Percentiles rank a stretch among this genome's conserved stretches.
These are phyloP conservation scores for Toxonevra muliebris DNA, from an alignment of 2,888 invertebrate genomes.

Conservation along the genomic window DNA sequence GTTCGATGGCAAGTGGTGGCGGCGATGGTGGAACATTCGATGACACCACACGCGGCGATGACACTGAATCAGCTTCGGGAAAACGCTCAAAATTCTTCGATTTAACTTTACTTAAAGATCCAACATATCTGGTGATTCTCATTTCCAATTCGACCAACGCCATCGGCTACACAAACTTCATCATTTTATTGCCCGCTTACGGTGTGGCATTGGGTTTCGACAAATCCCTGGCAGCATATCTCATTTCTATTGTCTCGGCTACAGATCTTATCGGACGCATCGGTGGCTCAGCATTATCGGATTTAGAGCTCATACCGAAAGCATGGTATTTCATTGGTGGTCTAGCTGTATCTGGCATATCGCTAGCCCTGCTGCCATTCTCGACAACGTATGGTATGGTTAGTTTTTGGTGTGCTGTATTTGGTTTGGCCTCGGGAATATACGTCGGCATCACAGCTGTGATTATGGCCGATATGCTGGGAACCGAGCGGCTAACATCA, in stretches of 20 bases:
- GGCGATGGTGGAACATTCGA: conserved; percentile 49
- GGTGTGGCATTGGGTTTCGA: conserved; percentile 77
- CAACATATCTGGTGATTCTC: conserved; percentile 81
- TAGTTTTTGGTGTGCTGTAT: conserved; percentile 76
- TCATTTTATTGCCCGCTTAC: conserved; percentile 82
- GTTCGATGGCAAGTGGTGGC: conserved; percentile 70
- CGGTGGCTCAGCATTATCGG: conserved; percentile 86
- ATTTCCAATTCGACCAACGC: conserved; percentile 88
- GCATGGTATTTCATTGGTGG: conserved; percentile 86
- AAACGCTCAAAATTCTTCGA: conserved; percentile 74
- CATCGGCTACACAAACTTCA: conserved; percentile 87
- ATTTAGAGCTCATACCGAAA: conserved; percentile 79
- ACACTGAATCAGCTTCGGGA: conserved; percentile 46
- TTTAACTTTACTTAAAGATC: conserved; percentile 76
- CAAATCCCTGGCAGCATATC: conserved; percentile 75
- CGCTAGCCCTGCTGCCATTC: conserved; percentile 76
- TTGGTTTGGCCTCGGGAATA: conserved; percentile 84
- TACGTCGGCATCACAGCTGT: conserved; percentile 88
- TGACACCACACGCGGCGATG: conserved; percentile 49
- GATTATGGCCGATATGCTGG: conserved; percentile 88
- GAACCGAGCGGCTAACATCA: conserved; percentile 83
- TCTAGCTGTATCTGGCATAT: conserved; percentile 78
- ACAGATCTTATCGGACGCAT: conserved; percentile 84
- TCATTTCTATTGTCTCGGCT: conserved; percentile 82
- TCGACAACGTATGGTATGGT: conserved; percentile 73